Evolutionary conservation across 2,888 invertebrate species (phyloP).

Genomic region (Epirrhoe tristata): DNA sequence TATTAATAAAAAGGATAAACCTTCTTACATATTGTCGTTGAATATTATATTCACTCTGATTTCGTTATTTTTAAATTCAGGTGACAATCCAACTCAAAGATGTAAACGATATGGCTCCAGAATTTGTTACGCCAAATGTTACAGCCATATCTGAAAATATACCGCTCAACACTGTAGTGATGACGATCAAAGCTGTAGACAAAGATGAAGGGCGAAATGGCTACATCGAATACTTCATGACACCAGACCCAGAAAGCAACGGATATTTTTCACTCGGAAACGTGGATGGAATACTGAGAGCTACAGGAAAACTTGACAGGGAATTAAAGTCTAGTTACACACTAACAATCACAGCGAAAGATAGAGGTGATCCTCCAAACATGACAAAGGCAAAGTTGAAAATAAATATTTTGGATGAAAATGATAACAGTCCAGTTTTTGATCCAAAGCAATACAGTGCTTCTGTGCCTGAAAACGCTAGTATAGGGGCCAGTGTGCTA

Average conservation of each 20-base stretch:
- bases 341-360: slow-evolving; percentile 92
- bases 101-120: slow-evolving; percentile 96
- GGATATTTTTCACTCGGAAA: slow-evolving; percentile 92
- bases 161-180: slow-evolving; percentile 93
- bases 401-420: slow-evolving; percentile 93
- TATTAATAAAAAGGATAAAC: slow-evolving; percentile 46
- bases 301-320: slow-evolving; percentile 94
- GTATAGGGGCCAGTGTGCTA: slow-evolving; percentile 95
- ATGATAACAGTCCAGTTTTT: slow-evolving; percentile 95
- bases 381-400: slow-evolving; percentile 88
- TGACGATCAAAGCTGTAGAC: slow-evolving; percentile 95
- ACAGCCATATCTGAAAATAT: slow-evolving; percentile 94
- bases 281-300: slow-evolving; percentile 94
- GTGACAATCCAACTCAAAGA: slow-evolving; percentile 95
- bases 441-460: slow-evolving; percentile 96
- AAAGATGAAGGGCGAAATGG: slow-evolving; percentile 96
- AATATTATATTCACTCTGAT: background rate
- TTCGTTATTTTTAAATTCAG: slow-evolving; percentile 72
- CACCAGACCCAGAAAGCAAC: slow-evolving; percentile 87
- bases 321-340: slow-evolving; percentile 91
- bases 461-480: slow-evolving; percentile 96
- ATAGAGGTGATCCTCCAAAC: slow-evolving; percentile 94
- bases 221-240: slow-evolving; percentile 94
- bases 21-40: slow-evolving; percentile 1
- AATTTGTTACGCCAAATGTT: slow-evolving; percentile 92